These are phyloP conservation scores for Apogon hyalosoma DNA, from an alignment of 2,797 vertebrate genomes.

Conservation along the genomic window DNA sequence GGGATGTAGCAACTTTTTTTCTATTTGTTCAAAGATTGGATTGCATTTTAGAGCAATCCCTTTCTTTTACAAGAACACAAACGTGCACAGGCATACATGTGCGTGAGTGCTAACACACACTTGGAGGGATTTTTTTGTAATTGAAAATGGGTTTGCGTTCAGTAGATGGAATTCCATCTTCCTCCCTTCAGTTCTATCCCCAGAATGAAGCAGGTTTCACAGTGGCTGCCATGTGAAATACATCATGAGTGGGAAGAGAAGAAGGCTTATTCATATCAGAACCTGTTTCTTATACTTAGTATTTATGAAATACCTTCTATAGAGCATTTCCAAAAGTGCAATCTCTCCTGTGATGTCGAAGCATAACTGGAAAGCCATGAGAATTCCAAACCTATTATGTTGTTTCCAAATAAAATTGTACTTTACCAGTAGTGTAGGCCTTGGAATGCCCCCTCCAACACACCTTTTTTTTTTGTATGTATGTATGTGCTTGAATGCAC, in stretches of 20 bases:
- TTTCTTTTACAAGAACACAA: conserved; percentile 41
- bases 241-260: conserved; percentile 23
- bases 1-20: conserved; percentile 44
- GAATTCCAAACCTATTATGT: conserved; percentile 34
- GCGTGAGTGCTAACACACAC: conserved; percentile 11
- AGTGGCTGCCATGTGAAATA: conserved; percentile 56
- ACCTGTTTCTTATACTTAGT: conserved; percentile 39
- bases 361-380: conserved; percentile 12
- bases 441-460: not conserved
- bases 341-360: conserved; percentile 7
- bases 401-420: conserved; percentile 39
- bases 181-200: conserved; percentile 42
- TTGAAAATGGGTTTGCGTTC: conserved; percentile 72
- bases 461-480: conserved; percentile 1
- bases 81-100: not conserved
- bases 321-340: conserved; percentile 27
- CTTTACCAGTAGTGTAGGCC: not conserved
- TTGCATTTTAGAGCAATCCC: conserved; percentile 57
- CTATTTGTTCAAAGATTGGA: conserved; percentile 62
- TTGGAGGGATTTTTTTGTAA: conserved; percentile 51
- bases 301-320: conserved; percentile 52
- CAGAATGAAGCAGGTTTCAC: conserved; percentile 36
- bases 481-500: conserved; percentile 26
- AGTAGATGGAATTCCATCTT: conserved; percentile 66
- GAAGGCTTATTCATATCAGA: conserved; percentile 34